These are phyloP conservation scores for Pseudomugil tenellus DNA, from an alignment of 2,797 vertebrate species.

Conservation along the genomic window DNA sequence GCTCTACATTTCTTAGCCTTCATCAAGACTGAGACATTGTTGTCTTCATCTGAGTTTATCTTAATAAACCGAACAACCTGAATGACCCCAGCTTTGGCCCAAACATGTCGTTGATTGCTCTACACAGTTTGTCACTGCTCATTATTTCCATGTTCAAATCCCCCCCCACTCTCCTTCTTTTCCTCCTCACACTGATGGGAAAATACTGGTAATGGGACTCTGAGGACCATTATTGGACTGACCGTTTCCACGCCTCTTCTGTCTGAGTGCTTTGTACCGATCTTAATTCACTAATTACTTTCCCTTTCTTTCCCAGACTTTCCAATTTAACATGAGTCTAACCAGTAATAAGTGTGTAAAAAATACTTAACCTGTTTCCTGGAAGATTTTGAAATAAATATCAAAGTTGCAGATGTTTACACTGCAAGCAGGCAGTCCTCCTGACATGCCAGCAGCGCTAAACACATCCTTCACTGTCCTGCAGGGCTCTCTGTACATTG, in stretches of 20 bases:
- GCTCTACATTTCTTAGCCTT: too few species aligned
- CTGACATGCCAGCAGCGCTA: slow-evolving; percentile 3
- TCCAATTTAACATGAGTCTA: background rate
- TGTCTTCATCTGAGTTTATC: background rate
- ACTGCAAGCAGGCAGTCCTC: background rate
- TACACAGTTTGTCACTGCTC: slow-evolving; percentile 1
- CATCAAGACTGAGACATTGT: background rate
- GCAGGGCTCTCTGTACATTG: slow-evolving; percentile 2
- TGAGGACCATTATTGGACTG: slow-evolving; percentile 36
- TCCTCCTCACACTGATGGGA: slow-evolving; percentile 57
- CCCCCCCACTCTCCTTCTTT: slow-evolving; percentile 26
- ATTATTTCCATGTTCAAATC: slow-evolving; percentile 41
- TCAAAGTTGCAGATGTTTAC: slow-evolving; percentile 3
- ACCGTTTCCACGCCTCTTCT: slow-evolving; percentile 44
- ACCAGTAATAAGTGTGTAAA: background rate
- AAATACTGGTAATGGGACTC: slow-evolving; percentile 63
- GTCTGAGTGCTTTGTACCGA: slow-evolving; percentile 54
- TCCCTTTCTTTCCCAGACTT: slow-evolving; percentile 4
- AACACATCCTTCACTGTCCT: background rate
- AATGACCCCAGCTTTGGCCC: background rate
- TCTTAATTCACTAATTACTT: slow-evolving; percentile 57
- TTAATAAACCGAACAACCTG: background rate
- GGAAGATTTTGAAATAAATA: slow-evolving; percentile 1
- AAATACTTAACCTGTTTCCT: background rate
- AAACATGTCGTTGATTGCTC: background rate